Evolutionary conservation across 2,113 vertebrate species (phyloP).

Genomic region (Clupea harengus): DNA sequence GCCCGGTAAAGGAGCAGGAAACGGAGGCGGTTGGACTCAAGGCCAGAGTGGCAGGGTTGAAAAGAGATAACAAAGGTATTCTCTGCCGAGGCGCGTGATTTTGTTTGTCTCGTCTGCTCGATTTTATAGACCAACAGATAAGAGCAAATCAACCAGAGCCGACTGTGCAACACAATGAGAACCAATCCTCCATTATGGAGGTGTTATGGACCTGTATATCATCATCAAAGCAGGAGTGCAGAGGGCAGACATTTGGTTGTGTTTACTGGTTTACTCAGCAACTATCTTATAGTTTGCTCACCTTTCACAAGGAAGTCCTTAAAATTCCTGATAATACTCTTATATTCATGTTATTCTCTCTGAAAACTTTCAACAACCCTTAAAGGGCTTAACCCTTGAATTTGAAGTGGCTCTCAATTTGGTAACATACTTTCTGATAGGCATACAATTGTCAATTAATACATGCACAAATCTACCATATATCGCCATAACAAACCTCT

Average conservation of each 20-base stretch:
- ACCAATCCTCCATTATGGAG: not conserved
- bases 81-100: not conserved
- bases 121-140: slow-evolving; percentile 10
- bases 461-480: not conserved
- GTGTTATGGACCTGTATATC: not conserved
- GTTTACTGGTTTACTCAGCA: not conserved
- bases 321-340: not conserved
- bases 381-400: not conserved
- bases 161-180: not conserved
- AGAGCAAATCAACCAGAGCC: not conserved
- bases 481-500: not conserved
- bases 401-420: not conserved
- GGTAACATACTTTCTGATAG: not conserved
- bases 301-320: not conserved
- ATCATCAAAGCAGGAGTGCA: not conserved
- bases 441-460: not conserved
- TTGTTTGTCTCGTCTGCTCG: not conserved
- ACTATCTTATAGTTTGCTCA: not conserved
- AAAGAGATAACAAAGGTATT: not conserved
- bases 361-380: not conserved
- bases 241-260: not conserved
- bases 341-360: not conserved
- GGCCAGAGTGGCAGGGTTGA: not conserved
- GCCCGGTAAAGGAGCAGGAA: not conserved
- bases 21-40: not conserved